phyloP scores from a whole-genome alignment of 2,113 vertebrate species.

The Probosciger aterrimus region DNA sequence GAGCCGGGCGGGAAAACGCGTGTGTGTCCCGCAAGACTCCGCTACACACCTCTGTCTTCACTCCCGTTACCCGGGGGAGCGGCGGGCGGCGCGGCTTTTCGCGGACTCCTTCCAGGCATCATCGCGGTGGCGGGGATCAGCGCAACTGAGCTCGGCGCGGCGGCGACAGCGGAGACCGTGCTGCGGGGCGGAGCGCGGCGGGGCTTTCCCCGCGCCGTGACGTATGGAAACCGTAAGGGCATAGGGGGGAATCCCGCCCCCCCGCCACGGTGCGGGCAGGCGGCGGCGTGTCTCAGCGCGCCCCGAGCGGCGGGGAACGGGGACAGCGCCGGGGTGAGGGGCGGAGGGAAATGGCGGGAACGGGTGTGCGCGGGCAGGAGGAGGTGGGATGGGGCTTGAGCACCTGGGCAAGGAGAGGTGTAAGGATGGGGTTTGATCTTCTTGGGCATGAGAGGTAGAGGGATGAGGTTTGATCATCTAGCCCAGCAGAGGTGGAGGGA shows the following conservation, averaged over 20 bases:
- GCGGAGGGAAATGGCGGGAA: background rate
- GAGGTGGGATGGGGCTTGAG: background rate
- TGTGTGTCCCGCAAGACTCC: background rate
- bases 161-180: accelerated
- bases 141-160: accelerated
- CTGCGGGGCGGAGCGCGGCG: background rate
- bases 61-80: background rate
- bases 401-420: no score
- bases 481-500: background rate
- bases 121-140: background rate
- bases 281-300: background rate
- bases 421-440: background rate
- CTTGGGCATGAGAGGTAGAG: no score
- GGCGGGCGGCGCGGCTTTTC: background rate
- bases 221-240: background rate
- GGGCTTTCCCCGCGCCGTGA: background rate
- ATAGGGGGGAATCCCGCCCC: background rate
- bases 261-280: background rate
- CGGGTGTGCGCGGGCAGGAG: background rate
- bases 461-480: background rate
- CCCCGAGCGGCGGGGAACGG: background rate
- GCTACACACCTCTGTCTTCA: background rate
- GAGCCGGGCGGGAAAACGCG: background rate
- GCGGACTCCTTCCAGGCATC: conserved; percentile 49
- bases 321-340: background rate